Percentiles rank a stretch among this genome's conserved stretches.
These are phyloP conservation scores for Cyprinodon tularosa DNA, from an alignment of 2,113 vertebrate species.

Conservation along the genomic window DNA sequence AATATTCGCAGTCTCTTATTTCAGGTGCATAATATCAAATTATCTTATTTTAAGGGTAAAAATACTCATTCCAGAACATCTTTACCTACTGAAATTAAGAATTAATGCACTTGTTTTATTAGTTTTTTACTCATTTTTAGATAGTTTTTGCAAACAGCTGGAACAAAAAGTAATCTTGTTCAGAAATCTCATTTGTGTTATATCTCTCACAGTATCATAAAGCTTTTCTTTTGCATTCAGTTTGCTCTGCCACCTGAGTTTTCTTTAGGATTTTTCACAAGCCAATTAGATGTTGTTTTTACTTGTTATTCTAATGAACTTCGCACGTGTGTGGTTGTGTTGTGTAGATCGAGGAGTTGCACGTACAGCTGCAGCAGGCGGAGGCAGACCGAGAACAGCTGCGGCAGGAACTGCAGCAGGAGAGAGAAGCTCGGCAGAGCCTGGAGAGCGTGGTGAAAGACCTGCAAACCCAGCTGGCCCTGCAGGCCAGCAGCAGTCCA, in stretches of 20 bases:
- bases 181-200: too few relatives aligned
- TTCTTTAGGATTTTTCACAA: neutral
- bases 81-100: too few relatives aligned
- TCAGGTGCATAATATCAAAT: too few relatives aligned
- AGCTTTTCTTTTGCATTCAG: too few relatives aligned
- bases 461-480: constrained; percentile 92
- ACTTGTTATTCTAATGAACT: neutral
- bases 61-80: too few relatives aligned
- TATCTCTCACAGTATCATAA: neutral
- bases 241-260: neutral
- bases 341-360: constrained; percentile 91
- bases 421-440: constrained; percentile 91
- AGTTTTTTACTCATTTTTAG: too few relatives aligned
- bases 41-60: too few relatives aligned
- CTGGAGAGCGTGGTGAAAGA: constrained; percentile 93
- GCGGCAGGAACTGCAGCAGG: constrained; percentile 88
- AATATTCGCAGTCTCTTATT: too few relatives aligned
- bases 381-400: constrained; percentile 94
- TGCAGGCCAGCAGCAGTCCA: constrained; percentile 66
- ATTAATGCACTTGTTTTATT: too few relatives aligned
- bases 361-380: constrained; percentile 92
- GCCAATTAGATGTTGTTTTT: neutral
- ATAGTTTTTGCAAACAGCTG: neutral
- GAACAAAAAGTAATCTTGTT: too few relatives aligned
- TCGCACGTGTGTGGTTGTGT: neutral